Percentiles rank a stretch among this genome's conserved stretches.
phyloP scores from a whole-genome alignment of 2,113 vertebrate genomes.

The Burhinus oedicnemus region DNA sequence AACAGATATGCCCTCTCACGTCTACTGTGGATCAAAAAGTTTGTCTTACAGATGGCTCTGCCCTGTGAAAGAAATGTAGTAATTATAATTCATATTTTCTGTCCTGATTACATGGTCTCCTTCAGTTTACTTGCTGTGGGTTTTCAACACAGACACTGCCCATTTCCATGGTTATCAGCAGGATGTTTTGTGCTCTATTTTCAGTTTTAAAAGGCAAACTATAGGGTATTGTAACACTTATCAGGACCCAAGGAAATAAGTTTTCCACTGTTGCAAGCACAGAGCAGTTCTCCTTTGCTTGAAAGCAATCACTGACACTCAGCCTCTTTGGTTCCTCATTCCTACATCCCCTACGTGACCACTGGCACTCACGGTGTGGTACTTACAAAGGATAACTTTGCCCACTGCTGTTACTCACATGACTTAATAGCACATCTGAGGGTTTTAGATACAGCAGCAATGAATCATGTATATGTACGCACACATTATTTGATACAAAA shows the following conservation, averaged over 20 bases:
- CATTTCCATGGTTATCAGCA: background rate
- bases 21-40: background rate
- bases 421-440: rapidly evolving
- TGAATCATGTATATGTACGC: rapidly evolving
- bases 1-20: background rate
- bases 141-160: background rate
- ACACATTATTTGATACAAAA: background rate
- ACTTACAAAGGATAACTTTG: too few relatives aligned
- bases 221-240: background rate
- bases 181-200: background rate
- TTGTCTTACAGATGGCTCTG: background rate
- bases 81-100: background rate
- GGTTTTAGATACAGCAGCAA: background rate
- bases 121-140: background rate
- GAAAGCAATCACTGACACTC: background rate
- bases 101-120: background rate
- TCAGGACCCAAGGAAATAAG: background rate
- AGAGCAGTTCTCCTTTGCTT: background rate
- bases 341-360: background rate
- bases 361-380: background rate
- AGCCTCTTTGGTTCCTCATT: background rate
- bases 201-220: background rate
- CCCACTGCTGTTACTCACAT: background rate
- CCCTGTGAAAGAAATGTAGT: background rate
- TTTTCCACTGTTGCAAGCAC: background rate